These are phyloP conservation scores for Thaleichthys pacificus DNA, from an alignment of 2,797 vertebrate species.

Conservation along the genomic window DNA sequence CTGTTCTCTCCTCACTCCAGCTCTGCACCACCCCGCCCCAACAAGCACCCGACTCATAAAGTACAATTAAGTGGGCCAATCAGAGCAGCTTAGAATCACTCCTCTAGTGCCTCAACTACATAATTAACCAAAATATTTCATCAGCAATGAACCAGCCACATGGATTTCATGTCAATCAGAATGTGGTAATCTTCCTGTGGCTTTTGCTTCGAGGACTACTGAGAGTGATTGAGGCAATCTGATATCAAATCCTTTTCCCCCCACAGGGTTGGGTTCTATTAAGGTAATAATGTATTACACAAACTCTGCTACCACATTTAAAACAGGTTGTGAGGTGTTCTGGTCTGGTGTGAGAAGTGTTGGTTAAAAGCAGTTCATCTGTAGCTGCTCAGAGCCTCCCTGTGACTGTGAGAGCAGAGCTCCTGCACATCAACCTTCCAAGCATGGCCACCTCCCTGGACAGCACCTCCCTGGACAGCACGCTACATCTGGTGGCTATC, in stretches of 20 bases:
- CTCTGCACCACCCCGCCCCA: conserved; percentile 61
- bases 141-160: conserved; percentile 70
- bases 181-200: conserved; percentile 71
- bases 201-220: conserved; percentile 72
- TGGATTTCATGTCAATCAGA: conserved; percentile 74
- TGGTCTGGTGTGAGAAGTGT: background rate
- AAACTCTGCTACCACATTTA: conserved; percentile 15
- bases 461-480: conserved; percentile 76
- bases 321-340: background rate
- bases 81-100: conserved; percentile 79
- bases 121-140: conserved; percentile 84
- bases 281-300: background rate
- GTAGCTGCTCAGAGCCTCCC: conserved; percentile 63
- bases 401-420: conserved; percentile 64
- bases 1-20: conserved; percentile 71
- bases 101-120: conserved; percentile 72
- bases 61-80: conserved; percentile 83
- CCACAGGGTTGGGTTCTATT: conserved; percentile 13
- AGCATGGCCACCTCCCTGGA: conserved; percentile 75
- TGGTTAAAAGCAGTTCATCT: conserved; percentile 70
- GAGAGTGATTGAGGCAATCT: conserved; percentile 61
- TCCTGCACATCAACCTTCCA: conserved; percentile 75
- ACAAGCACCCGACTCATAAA: conserved; percentile 74
- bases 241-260: conserved; percentile 55
- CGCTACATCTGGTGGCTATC: conserved; percentile 78